Base-by-base conservation (phyloP, 2,888 invertebrate genomes). In the Eudasyphora cyanicolor region DNA sequence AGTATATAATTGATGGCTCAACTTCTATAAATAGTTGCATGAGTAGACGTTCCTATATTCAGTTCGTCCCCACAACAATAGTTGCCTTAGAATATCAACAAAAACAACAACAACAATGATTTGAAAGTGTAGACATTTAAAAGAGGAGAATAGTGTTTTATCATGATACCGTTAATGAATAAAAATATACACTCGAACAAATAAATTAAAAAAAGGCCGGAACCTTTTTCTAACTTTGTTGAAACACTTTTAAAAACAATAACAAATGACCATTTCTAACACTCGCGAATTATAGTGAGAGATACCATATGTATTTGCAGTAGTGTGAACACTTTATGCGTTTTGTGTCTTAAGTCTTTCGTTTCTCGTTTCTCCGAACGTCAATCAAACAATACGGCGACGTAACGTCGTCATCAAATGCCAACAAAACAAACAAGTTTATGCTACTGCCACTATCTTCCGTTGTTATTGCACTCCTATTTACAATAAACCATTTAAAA, bases 11-110 rank as follows among this genome's bases (percentile, higher is more conserved):
- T 49, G 21, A 78, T 62, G 19, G 70, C 57, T 69, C 74, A 69
- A 27, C 54, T 69, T 45, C 69, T 79, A 69, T 67, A 76, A 82
- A 74, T 79, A 82, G 24, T 73, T 42, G 51, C 73, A 74, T 82
- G 79, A 82, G 27, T 60, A 27, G 67, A 1, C 21, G 54, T 42
- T 76, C 29, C 60, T 32, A 32, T 14, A 12, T 64, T 10, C 45
- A 12, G n/a, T n/a, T 42, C 42, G 67, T 14, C 42, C 10, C 67
- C 17, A n/a, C 64, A 64, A 38, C 21, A 67, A 38, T 19, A 38
- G 19, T 67, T 24, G 42, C 7, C 24, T 27, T 12, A 7, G 57
- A 14, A 24, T 27, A 57, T 21, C 4, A 35, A 14, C 45, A 45
- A n/a, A 3, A 10, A 45, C 35, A 35, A n/a, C n/a, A n/a, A n/a